phyloP scores from a whole-genome alignment of 2,113 vertebrate species.

The Oplegnathus fasciatus region DNA sequence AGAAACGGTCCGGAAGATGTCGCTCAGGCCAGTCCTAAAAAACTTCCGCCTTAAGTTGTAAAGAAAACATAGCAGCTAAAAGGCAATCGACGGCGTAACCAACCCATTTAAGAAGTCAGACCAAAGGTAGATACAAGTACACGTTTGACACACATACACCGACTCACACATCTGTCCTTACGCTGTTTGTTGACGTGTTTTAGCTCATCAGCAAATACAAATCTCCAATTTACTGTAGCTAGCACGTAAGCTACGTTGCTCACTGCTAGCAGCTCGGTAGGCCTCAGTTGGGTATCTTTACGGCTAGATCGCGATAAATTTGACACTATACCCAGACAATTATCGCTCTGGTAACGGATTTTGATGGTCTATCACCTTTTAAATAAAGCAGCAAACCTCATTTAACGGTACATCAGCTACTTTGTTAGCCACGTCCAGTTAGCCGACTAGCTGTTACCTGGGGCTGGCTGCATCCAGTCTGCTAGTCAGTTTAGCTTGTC shows the following conservation, averaged over 20 bases:
- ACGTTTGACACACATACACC: conserved; percentile 3
- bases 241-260: conserved; percentile 58
- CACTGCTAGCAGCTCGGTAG: conserved; percentile 62
- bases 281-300: conserved; percentile 45
- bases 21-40: conserved; percentile 76
- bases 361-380: rapidly evolving
- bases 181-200: conserved; percentile 27
- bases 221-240: conserved; percentile 55
- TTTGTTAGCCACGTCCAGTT: conserved; percentile 36
- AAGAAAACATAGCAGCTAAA: conserved; percentile 82
- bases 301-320: not conserved
- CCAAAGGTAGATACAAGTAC: conserved; percentile 70
- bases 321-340: no score
- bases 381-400: not conserved
- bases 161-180: not conserved
- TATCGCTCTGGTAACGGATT: rapidly evolving
- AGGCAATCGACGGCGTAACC: conserved; percentile 69
- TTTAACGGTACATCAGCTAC: not conserved
- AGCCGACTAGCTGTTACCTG: conserved; percentile 57
- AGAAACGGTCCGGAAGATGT: conserved; percentile 79
- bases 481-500: conserved; percentile 36
- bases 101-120: conserved; percentile 58
- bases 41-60: conserved; percentile 85
- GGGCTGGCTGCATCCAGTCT: conserved; percentile 17
- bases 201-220: conserved; percentile 8